Evolutionary conservation across 2,888 invertebrate genomes (phyloP).

Genomic region (Dolomedes plantarius): DNA sequence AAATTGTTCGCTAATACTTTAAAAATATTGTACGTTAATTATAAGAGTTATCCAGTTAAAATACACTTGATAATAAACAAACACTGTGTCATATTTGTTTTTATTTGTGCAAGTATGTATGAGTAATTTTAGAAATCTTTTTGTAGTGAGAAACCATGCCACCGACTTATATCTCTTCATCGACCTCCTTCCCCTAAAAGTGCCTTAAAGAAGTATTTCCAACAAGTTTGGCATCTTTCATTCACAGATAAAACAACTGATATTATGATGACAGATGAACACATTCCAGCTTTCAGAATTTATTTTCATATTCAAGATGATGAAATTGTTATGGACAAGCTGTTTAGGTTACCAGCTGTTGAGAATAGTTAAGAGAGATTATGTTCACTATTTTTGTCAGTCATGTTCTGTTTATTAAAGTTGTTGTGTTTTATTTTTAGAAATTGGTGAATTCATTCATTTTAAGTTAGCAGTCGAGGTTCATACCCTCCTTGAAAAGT

Average conservation of each 20-base stretch:
- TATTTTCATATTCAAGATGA: constrained; percentile 14
- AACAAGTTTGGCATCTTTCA: constrained; percentile 49
- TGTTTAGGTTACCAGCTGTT: constrained; percentile 26
- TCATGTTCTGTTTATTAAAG: neutral
- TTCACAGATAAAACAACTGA: neutral
- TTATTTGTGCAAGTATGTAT: no score
- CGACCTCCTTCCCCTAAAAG: constrained; percentile 9
- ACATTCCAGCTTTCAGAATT: constrained; percentile 37
- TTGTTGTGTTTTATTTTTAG: neutral
- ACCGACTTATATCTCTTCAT: constrained; percentile 24
- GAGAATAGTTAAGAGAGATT: neutral
- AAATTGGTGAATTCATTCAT: no score
- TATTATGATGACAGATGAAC: constrained; percentile 35
- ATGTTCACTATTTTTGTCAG: neutral
- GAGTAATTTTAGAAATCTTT: no score
- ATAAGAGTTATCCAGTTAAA: no score
- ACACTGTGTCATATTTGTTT: no score
- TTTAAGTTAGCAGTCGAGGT: no score
- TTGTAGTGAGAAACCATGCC: no score
- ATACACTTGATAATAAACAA: no score
- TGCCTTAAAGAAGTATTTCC: constrained; percentile 45
- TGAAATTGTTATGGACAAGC: constrained; percentile 18
- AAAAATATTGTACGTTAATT: no score
- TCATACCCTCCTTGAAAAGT: no score
- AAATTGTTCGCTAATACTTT: no score